Base-by-base conservation (phyloP, 2,797 vertebrate species). In the Aphelocoma californica region DNA sequence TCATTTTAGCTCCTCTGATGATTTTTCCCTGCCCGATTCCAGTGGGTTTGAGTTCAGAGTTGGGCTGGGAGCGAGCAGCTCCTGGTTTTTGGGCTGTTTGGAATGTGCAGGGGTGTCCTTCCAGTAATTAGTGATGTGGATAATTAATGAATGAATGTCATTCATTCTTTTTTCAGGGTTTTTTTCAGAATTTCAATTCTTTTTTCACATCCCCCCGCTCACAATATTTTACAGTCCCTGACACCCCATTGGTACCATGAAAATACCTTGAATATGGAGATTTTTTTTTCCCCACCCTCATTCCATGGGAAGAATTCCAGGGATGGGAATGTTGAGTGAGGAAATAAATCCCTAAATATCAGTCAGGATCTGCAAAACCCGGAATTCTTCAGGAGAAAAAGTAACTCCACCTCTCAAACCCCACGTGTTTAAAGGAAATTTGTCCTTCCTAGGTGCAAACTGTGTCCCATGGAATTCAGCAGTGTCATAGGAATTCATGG, bases 1-100 rank as follows among this genome's bases (percentile, higher is more conserved):
- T 98, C 98, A 98, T 98, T 98, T 79, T 98, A 93, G 92, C 97
- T 97, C 97, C 98, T 98, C 95, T 96, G 98, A 98, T 98, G 97
- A 98, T 98, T 98, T 98, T 95, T 81, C 36, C 53, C 89, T 85
- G 86, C 83, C 79, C 56, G 61, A 42, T 88, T 95, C 85, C 54
- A 86, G 78, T 74, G 34, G 91, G 62, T 58, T 74, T 56, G 38
- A 89, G 78, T 83, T 95, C 78, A 87, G 58, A 92, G 67, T 47
- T 91, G 82, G 45, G 38, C 53, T 65, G 36, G 58, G 73, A 65
- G 81, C 42, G 86, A 71, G 28, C 32, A 82, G 84, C 50, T 86
- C 21, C 70, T 25, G 36, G 29, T 53, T 73, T 93, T 90, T 65
- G 9, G 10, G 25, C 44, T 66, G 26, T 74, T 81, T 84, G 45